Conservation (phyloP, 2,113 vertebrate species). For the Esox niger region DNA sequence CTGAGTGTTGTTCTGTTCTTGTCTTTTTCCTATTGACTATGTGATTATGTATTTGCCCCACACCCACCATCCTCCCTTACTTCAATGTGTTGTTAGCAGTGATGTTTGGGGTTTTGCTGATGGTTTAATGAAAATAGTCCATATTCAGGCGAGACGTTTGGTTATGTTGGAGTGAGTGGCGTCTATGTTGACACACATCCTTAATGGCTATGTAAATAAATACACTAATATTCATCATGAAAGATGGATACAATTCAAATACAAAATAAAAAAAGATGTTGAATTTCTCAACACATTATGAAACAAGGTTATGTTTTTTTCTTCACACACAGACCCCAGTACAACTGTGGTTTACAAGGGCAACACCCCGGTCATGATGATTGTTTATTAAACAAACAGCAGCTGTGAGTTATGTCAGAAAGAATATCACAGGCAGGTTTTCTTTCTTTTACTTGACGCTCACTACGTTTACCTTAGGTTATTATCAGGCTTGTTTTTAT, state of each 20-base stretch:
- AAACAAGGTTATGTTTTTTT: slow-evolving; percentile 10
- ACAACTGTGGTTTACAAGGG: neutral
- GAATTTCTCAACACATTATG: slow-evolving; percentile 51
- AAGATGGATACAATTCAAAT: slow-evolving; percentile 65
- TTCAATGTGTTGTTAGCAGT: slow-evolving; percentile 70
- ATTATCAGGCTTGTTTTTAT: no score
- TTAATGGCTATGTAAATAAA: slow-evolving; percentile 67
- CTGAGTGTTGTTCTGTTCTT: slow-evolving; percentile 61
- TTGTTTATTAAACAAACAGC: neutral
- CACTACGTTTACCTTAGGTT: no score
- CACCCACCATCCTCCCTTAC: slow-evolving; percentile 18
- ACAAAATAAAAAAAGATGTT: slow-evolving; percentile 68
- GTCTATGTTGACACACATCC: slow-evolving; percentile 49
- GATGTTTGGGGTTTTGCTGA: slow-evolving; percentile 72
- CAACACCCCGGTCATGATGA: neutral
- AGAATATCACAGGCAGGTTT: neutral
- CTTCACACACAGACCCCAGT: neutral
- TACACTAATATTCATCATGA: slow-evolving; percentile 72
- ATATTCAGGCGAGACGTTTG: slow-evolving; percentile 38
- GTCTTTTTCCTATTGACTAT: slow-evolving; percentile 61
- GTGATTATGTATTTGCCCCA: slow-evolving; percentile 66
- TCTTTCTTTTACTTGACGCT: neutral
- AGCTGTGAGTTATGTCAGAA: neutral
- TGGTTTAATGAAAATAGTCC: slow-evolving; percentile 60
- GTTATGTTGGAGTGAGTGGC: slow-evolving; percentile 48